These are phyloP conservation scores for Sinohyriopsis cumingii DNA, from an alignment of 2,888 invertebrate genomes.

Conservation along the genomic window DNA sequence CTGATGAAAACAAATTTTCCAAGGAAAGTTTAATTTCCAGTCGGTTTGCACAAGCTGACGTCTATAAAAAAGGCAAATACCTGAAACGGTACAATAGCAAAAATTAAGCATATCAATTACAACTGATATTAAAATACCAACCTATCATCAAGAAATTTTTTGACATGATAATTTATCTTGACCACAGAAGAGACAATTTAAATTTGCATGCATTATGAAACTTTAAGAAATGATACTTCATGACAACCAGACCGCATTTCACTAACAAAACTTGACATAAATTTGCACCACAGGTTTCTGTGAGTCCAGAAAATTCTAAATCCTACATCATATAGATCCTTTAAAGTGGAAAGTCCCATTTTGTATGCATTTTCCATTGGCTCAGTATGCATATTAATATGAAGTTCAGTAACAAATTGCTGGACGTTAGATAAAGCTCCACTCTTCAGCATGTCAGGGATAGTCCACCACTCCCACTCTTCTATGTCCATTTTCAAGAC, in stretches of 20 bases:
- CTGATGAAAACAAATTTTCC: too few relatives aligned
- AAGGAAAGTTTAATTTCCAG: too few relatives aligned
- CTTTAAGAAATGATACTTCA: conserved; percentile 43
- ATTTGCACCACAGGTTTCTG: conserved; percentile 52
- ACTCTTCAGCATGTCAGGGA: conserved; percentile 43
- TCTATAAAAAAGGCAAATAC: too few relatives aligned
- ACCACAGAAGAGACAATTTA: too few relatives aligned
- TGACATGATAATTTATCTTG: too few relatives aligned
- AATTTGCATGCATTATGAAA: too few relatives aligned
- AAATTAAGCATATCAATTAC: too few relatives aligned
- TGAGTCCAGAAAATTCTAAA: conserved; percentile 56
- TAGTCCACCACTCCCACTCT: conserved; percentile 57
- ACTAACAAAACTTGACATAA: conserved; percentile 43
- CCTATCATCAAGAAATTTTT: too few relatives aligned
- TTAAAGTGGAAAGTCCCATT: conserved; percentile 44
- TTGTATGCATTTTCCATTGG: conserved; percentile 49
- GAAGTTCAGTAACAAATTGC: conserved; percentile 56
- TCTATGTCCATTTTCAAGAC: conserved; percentile 59
- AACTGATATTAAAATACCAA: too few relatives aligned
- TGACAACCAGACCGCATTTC: conserved; percentile 49
- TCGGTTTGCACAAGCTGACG: too few relatives aligned
- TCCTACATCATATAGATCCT: conserved; percentile 47
- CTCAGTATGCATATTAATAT: conserved; percentile 48
- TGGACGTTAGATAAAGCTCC: conserved; percentile 36
- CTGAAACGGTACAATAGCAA: too few relatives aligned